Base-by-base conservation (phyloP, 2,797 vertebrate genomes). In the Notolabrus celidotus region DNA sequence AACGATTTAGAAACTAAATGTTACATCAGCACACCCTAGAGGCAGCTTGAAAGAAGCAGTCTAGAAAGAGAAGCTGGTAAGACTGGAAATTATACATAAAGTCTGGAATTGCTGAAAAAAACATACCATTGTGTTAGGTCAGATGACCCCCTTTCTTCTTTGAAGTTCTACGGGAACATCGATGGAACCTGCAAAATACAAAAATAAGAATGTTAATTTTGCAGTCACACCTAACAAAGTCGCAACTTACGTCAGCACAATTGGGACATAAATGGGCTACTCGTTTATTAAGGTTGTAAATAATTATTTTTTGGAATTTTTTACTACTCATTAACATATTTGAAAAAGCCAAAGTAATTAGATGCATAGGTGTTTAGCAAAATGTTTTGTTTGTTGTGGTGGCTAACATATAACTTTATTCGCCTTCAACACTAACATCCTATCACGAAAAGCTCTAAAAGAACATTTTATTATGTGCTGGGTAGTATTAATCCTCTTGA, bases 21-120 rank as follows among this genome's bases (percentile, higher is more conserved):
- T 49, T 47, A 64, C 23, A 88, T 82, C 67, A 93, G 87, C 90
- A 90, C 87, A 58, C 81, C 86, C 92, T 90, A 89, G 79, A 92
- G 90, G 84, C 42, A 23, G 53, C 22, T 60, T 15, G 19, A 52
- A 62, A 69, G 25, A 46, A 8, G 59, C 82, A 71, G 71, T 54
- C 56, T 73, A 45, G 36, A 60, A 55, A 51, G 50, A 23, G 10
- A 39, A 20, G n/a, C 25, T 14, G 20, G 5, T 2, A 16, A 0
- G 17, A 27, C 16, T 5, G 23, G 10, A 17, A 22, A 69, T 57
- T 29, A 43, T 7, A 12, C 12, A 12, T 0, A 17, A 73, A 25
- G 20, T 4, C 25, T 61, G 0, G 17, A 38, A 2, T 4, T 16
- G 4, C 41, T 34, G 33, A 77, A 15, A 59, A 57, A 68, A 14